Evolutionary conservation across 2,888 invertebrate species (phyloP), one percentile per base, ranked within the genome.

Genomic region (Pomacea canaliculata): DNA sequence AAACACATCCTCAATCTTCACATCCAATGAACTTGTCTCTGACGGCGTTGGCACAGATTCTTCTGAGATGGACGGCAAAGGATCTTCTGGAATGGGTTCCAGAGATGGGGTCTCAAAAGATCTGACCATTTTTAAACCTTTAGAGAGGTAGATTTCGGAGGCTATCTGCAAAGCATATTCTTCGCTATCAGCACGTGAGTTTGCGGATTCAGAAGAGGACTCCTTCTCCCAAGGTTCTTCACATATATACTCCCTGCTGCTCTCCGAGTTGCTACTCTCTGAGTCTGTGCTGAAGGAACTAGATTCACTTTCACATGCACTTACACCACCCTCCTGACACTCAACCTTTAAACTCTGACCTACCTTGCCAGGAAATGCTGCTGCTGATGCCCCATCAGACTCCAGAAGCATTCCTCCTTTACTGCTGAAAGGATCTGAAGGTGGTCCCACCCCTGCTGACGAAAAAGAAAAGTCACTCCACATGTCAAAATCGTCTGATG

Each of bases 71-170:
- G 51, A 60, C 18, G 71, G 19, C 67, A 77, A 46, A 18, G 71
- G 66, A 78, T 86, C 84, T 72, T 87, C 86, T 46, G 86, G 85
- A 77, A 86, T 86, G 46, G 86, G 85, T 66, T 85, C 85, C 56
- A 85, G 77, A 48, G 82, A 80, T 56, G 83, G 83, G 19, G 82
- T 81, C 79, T 82, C 79, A 76, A 75, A 81, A 8, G 84, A 80
- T 19, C 84, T 77, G 13, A 85, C 83, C 59, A 83, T 78, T 66
- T 83, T 83, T 68, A 83, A 76, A 56, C 86, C 86, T 79, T 84
- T 84, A 9, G 86, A 84, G 68, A 85, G 83, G 74, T 86, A 86
- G n/a, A 86, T 82, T 77, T 85, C 86, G 78, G 82, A 83, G n/a
- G 84, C 83, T 73, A 81, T 65, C 67, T 79, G 76, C 27, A 82